These are phyloP conservation scores for Drosophila multiciliata DNA, from an alignment of 2,888 invertebrate genomes.

Conservation along the genomic window DNA sequence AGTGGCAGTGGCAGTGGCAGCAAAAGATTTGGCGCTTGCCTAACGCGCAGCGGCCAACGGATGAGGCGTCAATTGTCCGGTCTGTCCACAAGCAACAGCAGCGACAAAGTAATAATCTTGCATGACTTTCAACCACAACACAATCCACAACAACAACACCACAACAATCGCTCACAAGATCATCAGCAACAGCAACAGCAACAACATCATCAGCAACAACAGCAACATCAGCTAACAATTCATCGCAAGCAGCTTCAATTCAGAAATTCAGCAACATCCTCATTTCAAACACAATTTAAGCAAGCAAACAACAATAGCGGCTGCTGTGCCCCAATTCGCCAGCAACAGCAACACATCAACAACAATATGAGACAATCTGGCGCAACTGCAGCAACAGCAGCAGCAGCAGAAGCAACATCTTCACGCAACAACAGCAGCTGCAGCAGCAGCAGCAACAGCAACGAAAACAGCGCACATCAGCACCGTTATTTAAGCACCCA, in stretches of 20 bases:
- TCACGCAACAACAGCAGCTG: not conserved
- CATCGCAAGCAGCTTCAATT: constrained; percentile 49
- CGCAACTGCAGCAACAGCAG: constrained; percentile 32
- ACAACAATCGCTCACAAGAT: not conserved
- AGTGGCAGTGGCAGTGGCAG: constrained; percentile 16
- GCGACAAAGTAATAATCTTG: constrained; percentile 83
- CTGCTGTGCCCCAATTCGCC: constrained; percentile 44
- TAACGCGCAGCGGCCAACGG: constrained; percentile 35
- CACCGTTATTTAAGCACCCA: constrained; percentile 57
- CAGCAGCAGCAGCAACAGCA: constrained; percentile 16
- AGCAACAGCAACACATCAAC: constrained; percentile 8
- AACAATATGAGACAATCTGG: constrained; percentile 5
- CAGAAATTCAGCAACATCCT: constrained; percentile 33
- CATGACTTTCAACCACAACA: constrained; percentile 58
- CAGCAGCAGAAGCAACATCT: not conserved
- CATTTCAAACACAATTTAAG: constrained; percentile 31
- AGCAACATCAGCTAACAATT: constrained; percentile 29
- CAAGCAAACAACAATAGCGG: constrained; percentile 20
- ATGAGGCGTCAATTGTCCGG: constrained; percentile 72
- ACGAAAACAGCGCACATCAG: constrained; percentile 49
- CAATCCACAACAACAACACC: constrained; percentile 22
- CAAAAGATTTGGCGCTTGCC: constrained; percentile 13
- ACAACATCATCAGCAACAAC: constrained; percentile 11
- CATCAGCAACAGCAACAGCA: constrained; percentile 16
- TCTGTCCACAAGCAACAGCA: constrained; percentile 68